These are phyloP conservation scores for Baryphthengus martii DNA, from an alignment of 2,113 vertebrate species.

Conservation along the genomic window DNA sequence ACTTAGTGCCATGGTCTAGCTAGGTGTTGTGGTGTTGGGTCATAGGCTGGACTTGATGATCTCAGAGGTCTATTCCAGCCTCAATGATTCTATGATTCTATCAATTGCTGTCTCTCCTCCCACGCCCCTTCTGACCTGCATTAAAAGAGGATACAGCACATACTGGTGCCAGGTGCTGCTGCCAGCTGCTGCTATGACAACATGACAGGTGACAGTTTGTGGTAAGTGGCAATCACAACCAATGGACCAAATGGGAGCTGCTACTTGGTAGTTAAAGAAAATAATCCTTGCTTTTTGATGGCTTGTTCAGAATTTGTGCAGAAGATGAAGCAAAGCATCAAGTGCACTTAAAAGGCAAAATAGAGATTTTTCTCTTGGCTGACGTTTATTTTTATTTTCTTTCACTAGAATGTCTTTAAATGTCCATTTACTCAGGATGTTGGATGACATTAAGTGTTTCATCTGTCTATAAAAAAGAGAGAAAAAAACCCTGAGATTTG, in stretches of 20 bases:
- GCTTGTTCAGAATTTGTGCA: background rate
- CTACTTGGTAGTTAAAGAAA: background rate
- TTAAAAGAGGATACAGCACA: background rate
- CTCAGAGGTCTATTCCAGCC: too few species aligned
- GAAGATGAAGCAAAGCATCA: background rate
- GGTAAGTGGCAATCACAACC: background rate
- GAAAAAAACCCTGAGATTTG: background rate
- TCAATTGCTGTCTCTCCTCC: background rate
- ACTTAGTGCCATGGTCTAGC: too few species aligned
- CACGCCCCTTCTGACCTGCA: background rate
- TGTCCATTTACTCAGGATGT: slow-evolving; percentile 14
- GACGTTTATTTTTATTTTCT: slow-evolving; percentile 48
- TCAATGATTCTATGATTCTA: too few species aligned
- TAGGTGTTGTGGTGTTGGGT: too few species aligned
- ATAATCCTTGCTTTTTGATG: slow-evolving; percentile 4
- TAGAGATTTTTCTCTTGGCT: slow-evolving; percentile 15
- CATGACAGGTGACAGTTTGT: background rate
- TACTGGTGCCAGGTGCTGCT: background rate
- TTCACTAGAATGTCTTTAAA: slow-evolving; percentile 28
- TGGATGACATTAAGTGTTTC: slow-evolving; percentile 23
- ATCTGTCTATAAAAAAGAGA: background rate
- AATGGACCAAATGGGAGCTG: background rate
- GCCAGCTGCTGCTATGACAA: background rate
- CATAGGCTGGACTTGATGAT: too few species aligned
- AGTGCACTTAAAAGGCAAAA: background rate